phyloP scores from a whole-genome alignment of 2,888 invertebrate species.

The Ennomos erosarius region DNA sequence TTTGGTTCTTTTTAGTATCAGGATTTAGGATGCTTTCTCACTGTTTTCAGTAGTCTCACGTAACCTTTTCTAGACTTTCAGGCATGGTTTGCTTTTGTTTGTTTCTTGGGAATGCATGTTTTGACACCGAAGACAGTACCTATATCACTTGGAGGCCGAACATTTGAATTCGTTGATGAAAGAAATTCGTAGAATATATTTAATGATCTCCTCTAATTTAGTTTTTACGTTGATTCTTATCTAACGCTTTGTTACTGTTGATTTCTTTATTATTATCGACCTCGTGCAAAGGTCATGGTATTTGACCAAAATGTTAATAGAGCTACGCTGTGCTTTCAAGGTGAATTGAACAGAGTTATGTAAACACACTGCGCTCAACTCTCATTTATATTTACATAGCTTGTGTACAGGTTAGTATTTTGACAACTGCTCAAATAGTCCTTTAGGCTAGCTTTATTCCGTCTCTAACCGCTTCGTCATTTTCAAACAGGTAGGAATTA shows the following conservation, averaged over 20 bases:
- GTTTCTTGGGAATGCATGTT: constrained; percentile 13
- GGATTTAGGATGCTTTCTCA: not conserved
- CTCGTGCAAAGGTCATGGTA: constrained; percentile 57
- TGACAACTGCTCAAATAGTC: no score
- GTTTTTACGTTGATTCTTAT: constrained; percentile 37
- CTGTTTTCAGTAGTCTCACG: constrained; percentile 16
- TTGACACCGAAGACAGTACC: not conserved
- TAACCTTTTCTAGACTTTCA: constrained; percentile 8
- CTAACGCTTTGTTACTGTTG: constrained; percentile 33
- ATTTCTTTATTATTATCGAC: constrained; percentile 45
- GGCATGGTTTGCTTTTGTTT: constrained; percentile 17
- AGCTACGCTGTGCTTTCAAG: constrained; percentile 56
- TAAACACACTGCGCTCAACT: constrained; percentile 7
- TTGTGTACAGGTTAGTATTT: not conserved
- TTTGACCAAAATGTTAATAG: constrained; percentile 64
- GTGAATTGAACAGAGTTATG: constrained; percentile 43
- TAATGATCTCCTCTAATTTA: constrained; percentile 15
- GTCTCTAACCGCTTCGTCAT: no score
- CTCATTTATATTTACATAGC: not conserved
- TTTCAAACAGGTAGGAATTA: no score
- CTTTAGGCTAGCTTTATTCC: no score
- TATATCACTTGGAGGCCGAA: constrained; percentile 7
- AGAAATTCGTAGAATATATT: constrained; percentile 2
- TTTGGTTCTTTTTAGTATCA: not conserved
- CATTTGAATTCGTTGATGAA: not conserved